A percentile compares a stretch with the other conserved stretches of the same genome.
These are phyloP conservation scores for Hermaeophaga mercurialis DNA, from an alignment of 2,888 invertebrate species.

Conservation along the genomic window DNA sequence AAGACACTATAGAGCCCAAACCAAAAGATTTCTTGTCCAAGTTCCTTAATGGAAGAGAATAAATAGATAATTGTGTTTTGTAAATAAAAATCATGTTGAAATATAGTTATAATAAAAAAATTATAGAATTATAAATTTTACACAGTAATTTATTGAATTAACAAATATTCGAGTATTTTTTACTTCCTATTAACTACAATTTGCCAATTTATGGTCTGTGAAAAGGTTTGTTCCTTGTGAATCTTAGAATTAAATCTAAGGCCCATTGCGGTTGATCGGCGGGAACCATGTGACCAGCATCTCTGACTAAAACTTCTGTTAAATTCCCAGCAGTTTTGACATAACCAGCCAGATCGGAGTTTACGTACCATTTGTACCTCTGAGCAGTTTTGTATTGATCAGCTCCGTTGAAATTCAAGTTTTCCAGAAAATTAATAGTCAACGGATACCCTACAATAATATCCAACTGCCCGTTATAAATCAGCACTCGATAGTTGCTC, in stretches of 20 bases:
- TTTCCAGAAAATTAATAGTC: slow-evolving; percentile 77
- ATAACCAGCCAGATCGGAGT: slow-evolving; percentile 74
- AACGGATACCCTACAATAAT: slow-evolving; percentile 89
- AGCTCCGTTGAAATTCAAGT: slow-evolving; percentile 71
- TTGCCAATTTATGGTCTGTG: not conserved
- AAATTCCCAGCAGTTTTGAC: slow-evolving; percentile 73
- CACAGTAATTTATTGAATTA: too few species aligned
- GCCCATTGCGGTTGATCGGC: slow-evolving; percentile 80
- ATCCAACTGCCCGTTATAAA: slow-evolving; percentile 91
- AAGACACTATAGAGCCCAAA: slow-evolving; percentile 81
- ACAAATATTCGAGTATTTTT: too few species aligned
- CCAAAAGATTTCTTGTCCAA: slow-evolving; percentile 92
- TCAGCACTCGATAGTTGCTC: slow-evolving; percentile 71
- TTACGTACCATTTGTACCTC: slow-evolving; percentile 73
- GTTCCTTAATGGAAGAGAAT: slow-evolving; percentile 74
- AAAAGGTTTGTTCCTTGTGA: slow-evolving; percentile 59
- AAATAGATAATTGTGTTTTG: slow-evolving; percentile 52
- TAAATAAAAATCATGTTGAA: too few species aligned
- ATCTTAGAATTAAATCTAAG: slow-evolving; percentile 72
- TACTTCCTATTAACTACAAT: too few species aligned
- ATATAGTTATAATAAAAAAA: too few species aligned
- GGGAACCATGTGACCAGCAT: slow-evolving; percentile 84
- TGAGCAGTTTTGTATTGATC: slow-evolving; percentile 69
- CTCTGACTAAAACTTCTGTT: slow-evolving; percentile 73
- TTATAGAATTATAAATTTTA: too few species aligned